Conservation (phyloP, 2,888 invertebrate species). For the Eurytoma californica region DNA sequence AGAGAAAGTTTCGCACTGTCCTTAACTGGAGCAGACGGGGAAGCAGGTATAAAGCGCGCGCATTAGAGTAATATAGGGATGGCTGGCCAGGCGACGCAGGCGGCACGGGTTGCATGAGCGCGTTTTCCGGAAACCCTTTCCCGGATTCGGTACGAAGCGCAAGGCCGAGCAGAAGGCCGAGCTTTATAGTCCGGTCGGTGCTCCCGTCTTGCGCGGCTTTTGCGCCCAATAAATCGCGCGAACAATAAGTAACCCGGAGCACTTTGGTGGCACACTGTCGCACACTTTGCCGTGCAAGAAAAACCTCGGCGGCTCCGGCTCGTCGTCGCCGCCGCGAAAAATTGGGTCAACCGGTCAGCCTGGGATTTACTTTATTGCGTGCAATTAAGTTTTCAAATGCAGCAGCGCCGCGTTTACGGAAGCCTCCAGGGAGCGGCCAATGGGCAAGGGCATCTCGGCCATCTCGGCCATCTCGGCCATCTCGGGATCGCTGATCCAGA, state of each 20-base stretch:
- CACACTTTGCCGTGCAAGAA: no score
- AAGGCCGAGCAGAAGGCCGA: not conserved
- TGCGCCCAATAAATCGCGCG: slow-evolving; percentile 4
- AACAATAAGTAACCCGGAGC: not conserved
- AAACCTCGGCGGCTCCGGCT: not conserved
- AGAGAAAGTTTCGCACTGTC: slow-evolving; percentile 15
- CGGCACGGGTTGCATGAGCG: not conserved
- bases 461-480: no score
- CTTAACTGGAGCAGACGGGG: not conserved
- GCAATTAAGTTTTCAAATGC: slow-evolving; percentile 63
- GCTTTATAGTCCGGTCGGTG: not conserved
- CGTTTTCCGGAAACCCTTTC: slow-evolving; percentile 3
- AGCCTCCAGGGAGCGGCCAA: not conserved
- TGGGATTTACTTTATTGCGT: slow-evolving; percentile 59
- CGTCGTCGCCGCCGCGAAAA: slow-evolving; percentile 53
- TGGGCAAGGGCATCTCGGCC: no score
- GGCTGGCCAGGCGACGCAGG: not conserved
- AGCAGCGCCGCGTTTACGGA: not conserved
- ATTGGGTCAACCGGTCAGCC: slow-evolving; percentile 63
- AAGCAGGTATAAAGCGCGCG: not conserved
- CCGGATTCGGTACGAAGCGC: not conserved
- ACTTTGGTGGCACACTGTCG: no score
- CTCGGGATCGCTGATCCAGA: no score
- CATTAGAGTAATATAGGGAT: slow-evolving; percentile 5
- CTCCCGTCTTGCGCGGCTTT: not conserved